Evolutionary conservation across 2,888 invertebrate species (phyloP).

Genomic region (Drosophila barbarae): DNA sequence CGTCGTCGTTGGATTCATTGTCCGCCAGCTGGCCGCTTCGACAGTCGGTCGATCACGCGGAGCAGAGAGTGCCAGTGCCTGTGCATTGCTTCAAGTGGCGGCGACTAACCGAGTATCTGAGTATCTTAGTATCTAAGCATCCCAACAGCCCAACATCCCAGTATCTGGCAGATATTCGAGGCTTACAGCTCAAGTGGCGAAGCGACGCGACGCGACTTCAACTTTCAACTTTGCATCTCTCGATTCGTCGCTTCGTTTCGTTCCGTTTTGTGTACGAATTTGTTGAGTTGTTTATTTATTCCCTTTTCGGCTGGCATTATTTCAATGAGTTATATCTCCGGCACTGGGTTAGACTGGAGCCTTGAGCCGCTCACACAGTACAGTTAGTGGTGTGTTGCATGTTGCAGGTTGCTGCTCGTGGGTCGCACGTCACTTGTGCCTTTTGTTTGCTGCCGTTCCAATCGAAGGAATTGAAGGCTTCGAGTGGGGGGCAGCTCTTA

Average conservation of each 20-base stretch:
- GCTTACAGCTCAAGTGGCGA: conserved; percentile 51
- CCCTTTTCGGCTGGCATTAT: conserved; percentile 55
- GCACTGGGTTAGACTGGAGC: conserved; percentile 19
- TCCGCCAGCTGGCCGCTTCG: conserved; percentile 50
- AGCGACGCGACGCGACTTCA: conserved; percentile 54
- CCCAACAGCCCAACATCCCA: neutral
- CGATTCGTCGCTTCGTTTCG: conserved; percentile 36
- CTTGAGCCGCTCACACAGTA: conserved; percentile 18
- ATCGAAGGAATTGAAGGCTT: conserved; percentile 52
- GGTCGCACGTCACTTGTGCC: conserved; percentile 60
- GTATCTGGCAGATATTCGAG: conserved; percentile 39
- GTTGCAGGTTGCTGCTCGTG: conserved; percentile 17
- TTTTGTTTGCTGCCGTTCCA: conserved; percentile 49
- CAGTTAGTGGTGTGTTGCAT: conserved; percentile 30
- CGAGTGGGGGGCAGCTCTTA: conserved; percentile 27
- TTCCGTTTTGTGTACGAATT: conserved; percentile 24
- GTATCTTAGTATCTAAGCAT: conserved; percentile 11
- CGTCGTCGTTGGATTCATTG: conserved; percentile 16
- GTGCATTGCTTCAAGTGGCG: conserved; percentile 36
- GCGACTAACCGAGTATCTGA: conserved; percentile 8
- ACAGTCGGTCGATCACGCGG: conserved; percentile 72
- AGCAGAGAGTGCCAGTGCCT: conserved; percentile 23
- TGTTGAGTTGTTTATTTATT: conserved; percentile 56
- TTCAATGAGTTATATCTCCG: conserved; percentile 26
- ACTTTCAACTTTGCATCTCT: conserved; percentile 69